Evolutionary conservation across 2,888 invertebrate genomes (phyloP), one percentile per base, ranked within the genome.

Genomic region (Coleophora flavipennella): DNA sequence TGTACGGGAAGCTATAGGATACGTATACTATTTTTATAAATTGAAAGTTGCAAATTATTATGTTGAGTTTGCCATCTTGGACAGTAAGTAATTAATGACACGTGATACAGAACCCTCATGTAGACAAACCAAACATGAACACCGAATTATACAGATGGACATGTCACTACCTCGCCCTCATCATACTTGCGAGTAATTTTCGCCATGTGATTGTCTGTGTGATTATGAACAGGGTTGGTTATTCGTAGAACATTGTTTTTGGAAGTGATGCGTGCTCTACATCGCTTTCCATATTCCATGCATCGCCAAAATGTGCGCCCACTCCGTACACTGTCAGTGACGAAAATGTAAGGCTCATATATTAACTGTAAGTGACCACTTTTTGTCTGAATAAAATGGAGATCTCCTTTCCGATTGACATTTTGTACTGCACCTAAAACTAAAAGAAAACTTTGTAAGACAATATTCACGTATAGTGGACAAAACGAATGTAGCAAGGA

Each of bases 271-370:
- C 84, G 66, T 8, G 84, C 84, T n/a, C 84, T 71, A 55, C 84
- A 84, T 33, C 81, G 68, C 50, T 76, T 81, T 12, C 81, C 78
- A 44, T 84, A 84, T 45, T 84, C 84, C 79, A 83, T 80, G 50
- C 85, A 85, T 34, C 83, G 62, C 85, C 85, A 85, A 51, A 85
- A 83, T 4, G 85, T 85, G 35, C 84, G 64, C 8, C 84, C 85
- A 51, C 84, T 83, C 8, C 84, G 69, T 37, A 84, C 83, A 59
- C 84, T 80, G 59, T 84, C 84, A 37, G 84, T 83, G 48, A 84
- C 84, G 53, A 83, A 84, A 45, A 84, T 84, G 45, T 83, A 84
- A 1, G 81, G 78, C 51, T 84, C 84, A 46, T 84, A 71, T 43
- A 84, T 84, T 49, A 84, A 57, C 46, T 84, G 84, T 2, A 84